phyloP scores from a whole-genome alignment of 2,113 vertebrate species.

The Muntiacus reevesi region DNA sequence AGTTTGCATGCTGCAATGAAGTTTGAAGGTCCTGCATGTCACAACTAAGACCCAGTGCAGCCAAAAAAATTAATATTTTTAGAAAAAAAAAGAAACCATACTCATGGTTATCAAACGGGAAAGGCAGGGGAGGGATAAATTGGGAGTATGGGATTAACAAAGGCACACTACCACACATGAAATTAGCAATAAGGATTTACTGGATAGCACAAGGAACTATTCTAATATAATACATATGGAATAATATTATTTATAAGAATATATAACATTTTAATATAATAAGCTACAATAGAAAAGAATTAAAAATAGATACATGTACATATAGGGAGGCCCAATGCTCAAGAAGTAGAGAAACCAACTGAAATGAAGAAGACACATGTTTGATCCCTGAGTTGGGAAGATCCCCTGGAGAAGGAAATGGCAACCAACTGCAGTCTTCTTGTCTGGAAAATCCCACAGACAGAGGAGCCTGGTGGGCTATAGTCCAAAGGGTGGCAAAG shows the following conservation, averaged over 20 bases:
- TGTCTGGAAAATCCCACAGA: background rate
- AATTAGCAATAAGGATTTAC: background rate
- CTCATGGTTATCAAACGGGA: background rate
- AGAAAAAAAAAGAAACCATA: background rate
- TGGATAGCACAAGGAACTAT: background rate
- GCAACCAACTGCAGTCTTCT: background rate
- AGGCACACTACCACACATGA: background rate
- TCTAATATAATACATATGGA: background rate
- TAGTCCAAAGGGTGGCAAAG: background rate
- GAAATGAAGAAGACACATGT: background rate
- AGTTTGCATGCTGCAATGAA: background rate
- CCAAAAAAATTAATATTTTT: background rate
- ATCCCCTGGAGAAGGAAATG: background rate
- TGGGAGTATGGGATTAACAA: background rate
- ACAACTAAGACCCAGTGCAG: background rate
- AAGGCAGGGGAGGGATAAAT: background rate
- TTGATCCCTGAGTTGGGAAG: background rate
- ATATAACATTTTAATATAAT: background rate
- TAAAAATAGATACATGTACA: background rate
- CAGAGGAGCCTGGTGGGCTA: background rate
- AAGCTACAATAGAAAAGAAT: background rate
- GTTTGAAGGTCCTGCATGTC: background rate
- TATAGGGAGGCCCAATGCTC: background rate
- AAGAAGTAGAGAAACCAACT: background rate
- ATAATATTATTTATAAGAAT: background rate